Evolutionary conservation across 1,140 invertebrate species (phyloP).

Genomic region (Formica selysi): DNA sequence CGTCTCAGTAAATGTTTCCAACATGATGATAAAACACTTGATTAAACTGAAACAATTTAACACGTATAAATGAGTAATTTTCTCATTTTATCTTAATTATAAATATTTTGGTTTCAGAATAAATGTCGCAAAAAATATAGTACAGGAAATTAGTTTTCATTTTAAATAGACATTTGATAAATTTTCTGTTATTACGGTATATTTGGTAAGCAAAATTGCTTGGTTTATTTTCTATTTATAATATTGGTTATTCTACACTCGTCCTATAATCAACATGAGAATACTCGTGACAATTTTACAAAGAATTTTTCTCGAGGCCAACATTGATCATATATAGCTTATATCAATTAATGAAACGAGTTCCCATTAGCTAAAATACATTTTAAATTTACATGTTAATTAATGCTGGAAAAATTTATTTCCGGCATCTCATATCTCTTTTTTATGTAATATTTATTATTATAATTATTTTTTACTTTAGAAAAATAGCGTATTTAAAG

Average conservation of each 20-base stretch:
- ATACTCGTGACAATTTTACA: neutral
- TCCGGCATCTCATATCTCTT: neutral
- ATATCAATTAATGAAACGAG: neutral
- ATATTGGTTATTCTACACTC: neutral
- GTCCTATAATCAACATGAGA: conserved; percentile 5
- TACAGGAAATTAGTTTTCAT: conserved; percentile 21
- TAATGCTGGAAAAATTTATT: neutral
- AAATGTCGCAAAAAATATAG: conserved; percentile 36
- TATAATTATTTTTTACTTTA: neutral
- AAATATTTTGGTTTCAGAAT: conserved; percentile 14
- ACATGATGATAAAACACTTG: neutral
- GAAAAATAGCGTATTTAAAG: neutral
- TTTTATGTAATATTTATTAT: neutral
- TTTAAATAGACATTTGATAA: neutral
- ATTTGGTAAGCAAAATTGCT: conserved; percentile 25
- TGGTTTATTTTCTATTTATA: neutral
- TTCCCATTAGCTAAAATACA: conserved; percentile 17
- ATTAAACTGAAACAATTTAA: conserved; percentile 19
- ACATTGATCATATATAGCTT: conserved; percentile 4
- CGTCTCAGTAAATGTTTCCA: neutral
- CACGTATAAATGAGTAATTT: conserved; percentile 12
- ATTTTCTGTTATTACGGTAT: conserved; percentile 3
- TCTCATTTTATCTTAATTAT: conserved; percentile 45
- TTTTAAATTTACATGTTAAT: neutral
- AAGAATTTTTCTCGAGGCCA: neutral